These are phyloP conservation scores for Brachymystax lenok DNA, from an alignment of 2,797 vertebrate genomes.

Conservation along the genomic window DNA sequence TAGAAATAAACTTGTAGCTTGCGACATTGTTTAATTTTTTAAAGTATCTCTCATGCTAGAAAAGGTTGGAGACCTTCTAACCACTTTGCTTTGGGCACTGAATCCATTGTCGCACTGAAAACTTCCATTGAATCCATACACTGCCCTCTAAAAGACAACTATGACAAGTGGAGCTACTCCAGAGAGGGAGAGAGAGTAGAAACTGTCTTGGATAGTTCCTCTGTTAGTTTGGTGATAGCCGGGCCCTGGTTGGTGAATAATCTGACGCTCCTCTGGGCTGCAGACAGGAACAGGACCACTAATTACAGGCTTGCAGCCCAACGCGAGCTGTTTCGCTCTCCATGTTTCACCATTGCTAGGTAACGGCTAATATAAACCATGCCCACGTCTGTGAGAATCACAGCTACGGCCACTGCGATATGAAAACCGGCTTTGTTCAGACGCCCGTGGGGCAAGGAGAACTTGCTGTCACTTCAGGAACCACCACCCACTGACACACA, in stretches of 20 bases:
- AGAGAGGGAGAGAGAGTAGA: not conserved
- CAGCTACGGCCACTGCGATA: slow-evolving; percentile 15
- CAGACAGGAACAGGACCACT: slow-evolving; percentile 37
- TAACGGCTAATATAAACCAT: slow-evolving; percentile 49
- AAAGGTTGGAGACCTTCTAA: too few relatives aligned
- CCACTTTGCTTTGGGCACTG: not conserved
- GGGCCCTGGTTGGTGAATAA: slow-evolving; percentile 22
- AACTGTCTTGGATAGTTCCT: not conserved
- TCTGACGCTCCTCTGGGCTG: slow-evolving; percentile 33
- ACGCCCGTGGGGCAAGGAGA: slow-evolving; percentile 47
- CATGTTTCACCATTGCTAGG: slow-evolving; percentile 43
- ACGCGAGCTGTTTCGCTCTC: slow-evolving; percentile 32
- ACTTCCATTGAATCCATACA: not conserved
- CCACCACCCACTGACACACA: slow-evolving; percentile 23
- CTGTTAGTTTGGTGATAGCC: not conserved
- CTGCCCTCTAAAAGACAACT: not conserved
- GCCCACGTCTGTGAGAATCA: slow-evolving; percentile 23
- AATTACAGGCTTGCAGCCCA: slow-evolving; percentile 54
- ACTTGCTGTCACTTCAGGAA: slow-evolving; percentile 28
- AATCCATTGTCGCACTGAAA: not conserved
- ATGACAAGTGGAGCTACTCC: not conserved
- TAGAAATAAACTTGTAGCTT: too few relatives aligned
- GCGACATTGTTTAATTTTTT: too few relatives aligned
- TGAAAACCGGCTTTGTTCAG: slow-evolving; percentile 61
- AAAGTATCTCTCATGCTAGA: too few relatives aligned